A percentile compares a stretch with the other conserved stretches of the same genome.
Evolutionary conservation across 2,888 invertebrate species (phyloP).

Genomic region (Hydropsyche betteni): DNA sequence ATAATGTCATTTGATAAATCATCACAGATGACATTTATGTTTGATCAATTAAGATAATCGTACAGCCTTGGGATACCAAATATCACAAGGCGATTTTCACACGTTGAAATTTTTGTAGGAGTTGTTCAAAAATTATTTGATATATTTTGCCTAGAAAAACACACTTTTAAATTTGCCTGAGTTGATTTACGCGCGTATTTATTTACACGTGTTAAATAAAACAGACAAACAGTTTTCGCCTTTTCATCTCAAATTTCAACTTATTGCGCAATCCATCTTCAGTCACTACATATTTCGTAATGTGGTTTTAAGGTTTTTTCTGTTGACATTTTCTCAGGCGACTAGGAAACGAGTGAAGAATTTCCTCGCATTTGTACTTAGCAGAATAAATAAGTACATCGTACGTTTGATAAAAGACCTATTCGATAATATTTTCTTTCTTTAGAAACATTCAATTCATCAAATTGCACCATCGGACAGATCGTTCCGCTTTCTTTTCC

Average conservation of each 20-base stretch:
- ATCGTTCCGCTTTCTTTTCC: too few species aligned
- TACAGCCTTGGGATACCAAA: neutral
- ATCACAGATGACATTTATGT: conserved; percentile 1
- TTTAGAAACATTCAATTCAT: too few species aligned
- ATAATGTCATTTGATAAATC: conserved; percentile 1
- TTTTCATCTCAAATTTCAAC: conserved; percentile 26
- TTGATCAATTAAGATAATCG: conserved; percentile 17
- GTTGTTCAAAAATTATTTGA: too few species aligned
- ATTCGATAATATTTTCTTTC: too few species aligned
- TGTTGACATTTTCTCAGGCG: conserved; percentile 19
- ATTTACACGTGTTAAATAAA: conserved; percentile 17
- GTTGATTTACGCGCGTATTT: conserved; percentile 13
- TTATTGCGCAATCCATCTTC: conserved; percentile 12
- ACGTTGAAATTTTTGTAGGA: conserved; percentile 5
- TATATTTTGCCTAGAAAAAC: too few species aligned
- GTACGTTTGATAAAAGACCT: too few species aligned
- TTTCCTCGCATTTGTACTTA: conserved; percentile 18
- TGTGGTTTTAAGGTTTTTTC: conserved; percentile 13
- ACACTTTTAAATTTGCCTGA: neutral
- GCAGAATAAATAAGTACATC: too few species aligned
- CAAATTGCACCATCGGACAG: too few species aligned
- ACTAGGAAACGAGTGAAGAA: conserved; percentile 18
- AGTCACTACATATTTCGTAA: conserved; percentile 20
- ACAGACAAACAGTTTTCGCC: neutral
- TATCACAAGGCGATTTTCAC: neutral